phyloP scores from a whole-genome alignment of 2,113 vertebrate species.

The Rhagologus leucostigma region DNA sequence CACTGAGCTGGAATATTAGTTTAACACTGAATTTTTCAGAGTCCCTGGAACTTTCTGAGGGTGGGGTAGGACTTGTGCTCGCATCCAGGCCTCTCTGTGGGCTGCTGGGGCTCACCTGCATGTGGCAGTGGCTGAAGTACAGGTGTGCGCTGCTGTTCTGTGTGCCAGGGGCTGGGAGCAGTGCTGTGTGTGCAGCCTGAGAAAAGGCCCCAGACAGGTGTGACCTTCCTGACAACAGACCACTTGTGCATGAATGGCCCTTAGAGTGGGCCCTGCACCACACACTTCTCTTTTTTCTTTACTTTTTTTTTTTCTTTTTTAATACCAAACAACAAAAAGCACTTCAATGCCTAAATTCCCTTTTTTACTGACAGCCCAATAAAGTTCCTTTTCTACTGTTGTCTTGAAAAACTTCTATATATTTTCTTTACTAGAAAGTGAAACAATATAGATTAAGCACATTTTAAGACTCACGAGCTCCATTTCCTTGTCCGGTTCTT shows the following conservation, averaged over 20 bases:
- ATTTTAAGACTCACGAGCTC: not conserved
- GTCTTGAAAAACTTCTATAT: not conserved
- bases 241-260: not conserved
- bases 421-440: not conserved
- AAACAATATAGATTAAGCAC: not conserved
- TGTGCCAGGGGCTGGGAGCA: not conserved
- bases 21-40: not conserved
- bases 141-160: not conserved
- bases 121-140: not conserved
- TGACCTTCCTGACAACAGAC: not conserved
- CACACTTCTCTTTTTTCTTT: not conserved
- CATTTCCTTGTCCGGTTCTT: not conserved
- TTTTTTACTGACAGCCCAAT: not conserved
- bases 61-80: not conserved
- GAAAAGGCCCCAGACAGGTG: not conserved
- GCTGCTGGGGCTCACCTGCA: not conserved
- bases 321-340: not conserved
- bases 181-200: not conserved
- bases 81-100: not conserved
- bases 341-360: not conserved
- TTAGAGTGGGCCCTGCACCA: not conserved
- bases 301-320: not conserved
- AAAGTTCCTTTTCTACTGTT: not conserved
- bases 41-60: not conserved
- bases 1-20: conserved; percentile 4